phyloP scores from a whole-genome alignment of 64 coral and sea anemone species.

The Montipora efflorescens region DNA sequence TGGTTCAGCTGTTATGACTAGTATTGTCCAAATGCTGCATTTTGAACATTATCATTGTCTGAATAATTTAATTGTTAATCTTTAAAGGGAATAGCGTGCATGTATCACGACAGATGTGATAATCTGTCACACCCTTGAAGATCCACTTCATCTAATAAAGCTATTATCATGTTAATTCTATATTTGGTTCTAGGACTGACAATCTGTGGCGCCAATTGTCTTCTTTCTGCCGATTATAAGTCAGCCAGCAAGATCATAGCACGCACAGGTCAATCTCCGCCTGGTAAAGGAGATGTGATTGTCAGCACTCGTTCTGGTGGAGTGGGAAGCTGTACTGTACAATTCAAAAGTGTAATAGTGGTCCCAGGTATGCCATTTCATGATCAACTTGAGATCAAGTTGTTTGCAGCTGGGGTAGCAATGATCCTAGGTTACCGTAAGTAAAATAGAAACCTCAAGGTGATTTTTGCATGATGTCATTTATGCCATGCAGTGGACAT shows the following conservation, averaged over 20 bases:
- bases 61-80: too few relatives aligned
- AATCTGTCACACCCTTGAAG: too few relatives aligned
- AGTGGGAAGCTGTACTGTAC: constrained; percentile 87
- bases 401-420: too few relatives aligned
- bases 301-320: constrained; percentile 89
- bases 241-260: constrained; percentile 95
- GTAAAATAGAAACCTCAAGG: too few relatives aligned
- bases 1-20: too few relatives aligned
- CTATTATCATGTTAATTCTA: neutral
- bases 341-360: constrained; percentile 85
- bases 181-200: constrained; percentile 69
- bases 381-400: too few relatives aligned
- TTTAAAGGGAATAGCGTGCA: too few relatives aligned
- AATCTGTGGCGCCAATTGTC: constrained; percentile 97
- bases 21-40: too few relatives aligned
- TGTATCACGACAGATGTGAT: too few relatives aligned
- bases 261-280: constrained; percentile 79
- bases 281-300: constrained; percentile 96
- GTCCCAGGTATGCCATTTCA: constrained; percentile 76
- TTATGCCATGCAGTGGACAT: too few relatives aligned
- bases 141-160: neutral
- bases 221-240: constrained; percentile 94
- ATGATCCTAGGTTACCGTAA: neutral
- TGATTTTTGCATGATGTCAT: too few relatives aligned
- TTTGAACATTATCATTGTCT: too few relatives aligned